Evolutionary conservation across 2,888 invertebrate genomes (phyloP).

Genomic region (Chaetogeoica ovagalla): DNA sequence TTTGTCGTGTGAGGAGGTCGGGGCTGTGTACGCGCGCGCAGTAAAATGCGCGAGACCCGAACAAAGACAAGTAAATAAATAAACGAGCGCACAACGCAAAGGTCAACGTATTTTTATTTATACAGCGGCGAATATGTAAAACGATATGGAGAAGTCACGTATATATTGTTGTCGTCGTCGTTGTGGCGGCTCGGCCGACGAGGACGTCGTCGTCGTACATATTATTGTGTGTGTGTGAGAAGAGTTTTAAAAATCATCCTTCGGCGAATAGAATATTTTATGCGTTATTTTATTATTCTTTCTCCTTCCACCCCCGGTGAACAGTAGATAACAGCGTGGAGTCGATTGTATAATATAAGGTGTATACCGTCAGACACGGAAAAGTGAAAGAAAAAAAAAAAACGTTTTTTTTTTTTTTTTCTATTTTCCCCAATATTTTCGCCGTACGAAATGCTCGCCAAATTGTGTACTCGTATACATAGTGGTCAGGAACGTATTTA

Average conservation of each 20-base stretch:
- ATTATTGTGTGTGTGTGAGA: neutral
- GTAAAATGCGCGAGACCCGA: neutral
- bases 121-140: conserved; percentile 25
- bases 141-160: conserved; percentile 31
- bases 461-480: too few relatives aligned
- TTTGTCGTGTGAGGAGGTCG: conserved; percentile 25
- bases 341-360: too few relatives aligned
- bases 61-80: conserved; percentile 52
- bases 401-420: too few relatives aligned
- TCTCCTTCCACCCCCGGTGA: too few relatives aligned
- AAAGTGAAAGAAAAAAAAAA: too few relatives aligned
- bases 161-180: neutral
- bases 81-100: conserved; percentile 42
- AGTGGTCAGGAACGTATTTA: too few relatives aligned
- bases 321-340: too few relatives aligned
- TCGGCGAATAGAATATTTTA: neutral
- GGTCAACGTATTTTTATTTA: conserved; percentile 42
- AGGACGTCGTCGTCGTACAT: neutral
- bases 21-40: neutral
- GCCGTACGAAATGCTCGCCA: too few relatives aligned
- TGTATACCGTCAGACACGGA: too few relatives aligned
- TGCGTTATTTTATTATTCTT: too few relatives aligned
- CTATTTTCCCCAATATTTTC: too few relatives aligned
- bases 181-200: neutral
- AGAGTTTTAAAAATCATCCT: conserved; percentile 43